Percentiles rank a stretch among this genome's conserved stretches.
These are phyloP conservation scores for Phrynocephalus forsythii DNA, from an alignment of 2,797 vertebrate genomes.

Conservation along the genomic window DNA sequence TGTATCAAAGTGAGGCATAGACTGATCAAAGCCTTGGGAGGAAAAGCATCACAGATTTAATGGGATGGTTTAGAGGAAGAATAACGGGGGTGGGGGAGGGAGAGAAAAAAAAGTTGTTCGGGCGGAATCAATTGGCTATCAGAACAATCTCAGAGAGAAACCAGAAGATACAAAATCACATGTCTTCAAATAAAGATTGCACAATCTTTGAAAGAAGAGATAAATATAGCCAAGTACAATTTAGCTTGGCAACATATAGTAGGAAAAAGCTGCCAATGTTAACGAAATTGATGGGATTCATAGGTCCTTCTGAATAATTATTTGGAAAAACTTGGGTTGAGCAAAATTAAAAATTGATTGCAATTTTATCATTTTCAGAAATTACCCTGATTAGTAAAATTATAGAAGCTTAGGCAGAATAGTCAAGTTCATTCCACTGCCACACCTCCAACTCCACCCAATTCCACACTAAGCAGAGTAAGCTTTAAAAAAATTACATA, in stretches of 20 bases:
- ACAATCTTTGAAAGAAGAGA: background rate
- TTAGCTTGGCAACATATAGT: background rate
- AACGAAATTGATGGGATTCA: background rate
- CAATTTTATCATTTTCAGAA: slow-evolving; percentile 2
- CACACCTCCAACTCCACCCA: background rate
- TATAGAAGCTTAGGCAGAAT: background rate
- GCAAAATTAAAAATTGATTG: background rate
- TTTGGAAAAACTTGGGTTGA: slow-evolving; percentile 4
- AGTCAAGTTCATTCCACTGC: background rate
- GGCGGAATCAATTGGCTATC: background rate
- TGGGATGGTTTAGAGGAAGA: no score
- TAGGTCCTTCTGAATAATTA: background rate
- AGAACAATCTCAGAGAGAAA: background rate
- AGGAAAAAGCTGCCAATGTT: background rate
- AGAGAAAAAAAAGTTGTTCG: background rate
- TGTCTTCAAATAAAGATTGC: background rate
- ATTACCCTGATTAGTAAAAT: slow-evolving; percentile 3
- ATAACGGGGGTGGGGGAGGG: no score
- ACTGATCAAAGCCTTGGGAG: background rate
- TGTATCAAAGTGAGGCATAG: background rate
- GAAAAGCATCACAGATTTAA: background rate
- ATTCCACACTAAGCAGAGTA: background rate
- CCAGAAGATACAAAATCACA: background rate
- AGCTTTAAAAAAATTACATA: background rate
- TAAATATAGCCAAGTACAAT: slow-evolving; percentile 22